These are phyloP conservation scores for Chrysaora quinquecirrha DNA, from an alignment of 30 jellyfish, hydroid and myxozoan genomes.

Conservation along the genomic window DNA sequence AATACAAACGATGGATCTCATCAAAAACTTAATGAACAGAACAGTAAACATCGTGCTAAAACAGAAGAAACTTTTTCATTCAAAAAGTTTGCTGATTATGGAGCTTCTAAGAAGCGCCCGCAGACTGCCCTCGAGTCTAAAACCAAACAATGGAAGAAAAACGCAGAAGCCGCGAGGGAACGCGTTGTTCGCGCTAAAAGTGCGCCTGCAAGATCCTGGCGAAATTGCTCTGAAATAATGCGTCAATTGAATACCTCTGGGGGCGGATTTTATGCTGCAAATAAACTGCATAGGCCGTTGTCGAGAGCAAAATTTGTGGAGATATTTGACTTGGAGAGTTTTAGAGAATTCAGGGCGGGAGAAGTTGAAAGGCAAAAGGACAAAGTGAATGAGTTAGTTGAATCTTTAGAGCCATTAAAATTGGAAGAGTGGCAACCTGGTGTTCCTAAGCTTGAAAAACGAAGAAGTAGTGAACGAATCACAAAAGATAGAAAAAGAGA, in stretches of 20 bases:
- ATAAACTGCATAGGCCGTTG: slow-evolving; percentile 25
- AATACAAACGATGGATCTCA: background rate
- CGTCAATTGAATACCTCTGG: slow-evolving; percentile 44
- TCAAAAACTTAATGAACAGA: background rate
- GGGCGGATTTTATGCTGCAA: slow-evolving; percentile 48
- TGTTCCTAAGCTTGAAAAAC: slow-evolving; percentile 2
- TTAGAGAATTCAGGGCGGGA: slow-evolving; percentile 50
- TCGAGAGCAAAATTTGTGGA: slow-evolving; percentile 55
- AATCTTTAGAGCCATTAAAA: slow-evolving; percentile 38
- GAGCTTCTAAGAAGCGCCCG: slow-evolving; percentile 41
- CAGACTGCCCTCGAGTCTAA: slow-evolving; percentile 61
- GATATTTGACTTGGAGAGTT: slow-evolving; percentile 55
- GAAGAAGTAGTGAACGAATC: background rate
- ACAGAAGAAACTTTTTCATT: slow-evolving; percentile 4
- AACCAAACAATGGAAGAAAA: slow-evolving; percentile 47
- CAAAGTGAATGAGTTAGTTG: slow-evolving; percentile 53
- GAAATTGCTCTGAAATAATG: slow-evolving; percentile 55
- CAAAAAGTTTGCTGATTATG: slow-evolving; percentile 34
- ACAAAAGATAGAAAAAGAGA: background rate
- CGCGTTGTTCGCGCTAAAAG: slow-evolving; percentile 72
- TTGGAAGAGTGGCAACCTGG: slow-evolving; percentile 63
- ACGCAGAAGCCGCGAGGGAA: slow-evolving; percentile 51
- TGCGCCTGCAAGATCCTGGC: slow-evolving; percentile 66
- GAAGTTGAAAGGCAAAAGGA: slow-evolving; percentile 66
- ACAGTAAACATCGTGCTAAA: background rate